Conservation (phyloP, 2,888 invertebrate species). For the Cryptocheilus praepositus region DNA sequence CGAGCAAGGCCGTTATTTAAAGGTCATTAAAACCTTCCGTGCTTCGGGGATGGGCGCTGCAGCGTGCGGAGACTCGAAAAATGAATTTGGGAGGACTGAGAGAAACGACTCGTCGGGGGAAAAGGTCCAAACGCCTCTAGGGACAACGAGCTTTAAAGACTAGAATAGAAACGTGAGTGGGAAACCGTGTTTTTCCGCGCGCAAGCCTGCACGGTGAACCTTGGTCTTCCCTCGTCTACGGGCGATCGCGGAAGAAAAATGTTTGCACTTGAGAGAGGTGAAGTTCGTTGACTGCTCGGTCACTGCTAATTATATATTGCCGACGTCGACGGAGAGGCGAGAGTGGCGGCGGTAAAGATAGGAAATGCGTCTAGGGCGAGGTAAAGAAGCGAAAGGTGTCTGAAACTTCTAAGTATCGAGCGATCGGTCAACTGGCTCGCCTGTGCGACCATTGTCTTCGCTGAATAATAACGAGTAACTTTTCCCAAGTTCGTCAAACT, state of each 20-base stretch:
- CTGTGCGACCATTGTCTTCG: slow-evolving; percentile 30
- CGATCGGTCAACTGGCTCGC: slow-evolving; percentile 25
- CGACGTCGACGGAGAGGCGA: slow-evolving; percentile 31
- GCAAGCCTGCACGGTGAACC: slow-evolving; percentile 23
- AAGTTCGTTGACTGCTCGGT: slow-evolving; percentile 35
- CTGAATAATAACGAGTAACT: slow-evolving; percentile 37
- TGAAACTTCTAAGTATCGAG: slow-evolving; percentile 3
- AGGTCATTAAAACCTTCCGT: slow-evolving; percentile 44
- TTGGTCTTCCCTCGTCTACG: slow-evolving; percentile 11
- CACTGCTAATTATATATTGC: slow-evolving; percentile 46
- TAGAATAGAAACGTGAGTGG: slow-evolving; percentile 46
- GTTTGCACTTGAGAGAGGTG: slow-evolving; percentile 25
- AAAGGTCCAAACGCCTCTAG: slow-evolving; percentile 11
- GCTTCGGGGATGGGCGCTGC: slow-evolving; percentile 20
- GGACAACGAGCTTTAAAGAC: neutral
- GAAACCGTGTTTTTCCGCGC: slow-evolving; percentile 41
- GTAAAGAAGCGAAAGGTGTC: neutral
- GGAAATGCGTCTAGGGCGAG: neutral
- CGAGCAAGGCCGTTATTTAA: slow-evolving; percentile 43
- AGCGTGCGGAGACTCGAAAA: slow-evolving; percentile 30
- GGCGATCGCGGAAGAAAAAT: slow-evolving; percentile 45
- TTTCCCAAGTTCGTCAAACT: slow-evolving; percentile 11
- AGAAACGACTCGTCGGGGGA: neutral
- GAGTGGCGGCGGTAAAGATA: slow-evolving; percentile 22
- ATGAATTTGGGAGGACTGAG: slow-evolving; percentile 41